phyloP scores from a whole-genome alignment of 2,888 invertebrate species.

The Leptinotarsa tumamoca region DNA sequence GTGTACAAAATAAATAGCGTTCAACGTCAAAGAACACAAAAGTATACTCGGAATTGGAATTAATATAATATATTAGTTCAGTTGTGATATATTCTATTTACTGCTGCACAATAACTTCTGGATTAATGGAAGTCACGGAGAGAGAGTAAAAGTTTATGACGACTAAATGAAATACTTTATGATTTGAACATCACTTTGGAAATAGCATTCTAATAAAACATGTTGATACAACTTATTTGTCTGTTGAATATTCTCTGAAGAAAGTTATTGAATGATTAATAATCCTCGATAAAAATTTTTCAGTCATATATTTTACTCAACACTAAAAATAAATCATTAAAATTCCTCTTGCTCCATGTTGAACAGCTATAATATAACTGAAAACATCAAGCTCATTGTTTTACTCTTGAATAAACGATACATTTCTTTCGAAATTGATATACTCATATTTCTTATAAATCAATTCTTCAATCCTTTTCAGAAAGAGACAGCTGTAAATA shows the following conservation, averaged over 20 bases:
- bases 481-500: too few relatives aligned
- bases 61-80: background rate
- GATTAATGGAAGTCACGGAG: background rate
- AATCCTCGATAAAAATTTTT: too few relatives aligned
- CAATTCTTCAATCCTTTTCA: too few relatives aligned
- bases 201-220: background rate
- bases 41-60: background rate
- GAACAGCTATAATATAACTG: too few relatives aligned
- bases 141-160: background rate
- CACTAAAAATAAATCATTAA: too few relatives aligned
- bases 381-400: too few relatives aligned
- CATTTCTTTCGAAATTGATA: too few relatives aligned
- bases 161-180: background rate
- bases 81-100: background rate
- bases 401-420: too few relatives aligned
- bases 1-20: background rate
- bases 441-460: too few relatives aligned
- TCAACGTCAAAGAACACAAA: background rate
- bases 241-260: background rate
- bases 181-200: background rate
- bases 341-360: too few relatives aligned
- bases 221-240: background rate
- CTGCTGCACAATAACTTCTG: conserved; percentile 8
- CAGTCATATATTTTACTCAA: too few relatives aligned
- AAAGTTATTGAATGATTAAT: background rate